These are phyloP conservation scores for Eublepharis macularius DNA, from an alignment of 2,113 vertebrate genomes.

Conservation along the genomic window DNA sequence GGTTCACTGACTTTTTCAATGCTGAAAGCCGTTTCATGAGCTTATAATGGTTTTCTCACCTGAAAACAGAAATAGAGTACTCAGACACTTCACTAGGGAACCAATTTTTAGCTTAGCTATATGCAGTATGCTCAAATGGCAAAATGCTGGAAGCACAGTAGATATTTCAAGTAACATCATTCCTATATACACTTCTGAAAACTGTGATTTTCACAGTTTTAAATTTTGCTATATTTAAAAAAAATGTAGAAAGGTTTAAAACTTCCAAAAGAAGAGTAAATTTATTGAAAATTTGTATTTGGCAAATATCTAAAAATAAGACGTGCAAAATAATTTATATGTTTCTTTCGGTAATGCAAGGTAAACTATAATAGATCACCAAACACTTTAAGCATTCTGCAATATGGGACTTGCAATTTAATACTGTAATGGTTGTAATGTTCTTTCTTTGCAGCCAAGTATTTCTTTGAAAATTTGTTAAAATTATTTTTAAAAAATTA, in stretches of 20 bases:
- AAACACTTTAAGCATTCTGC: neutral
- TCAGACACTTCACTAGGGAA: neutral
- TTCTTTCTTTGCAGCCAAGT: neutral
- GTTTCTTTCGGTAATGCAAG: neutral
- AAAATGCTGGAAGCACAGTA: neutral
- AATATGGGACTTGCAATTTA: neutral
- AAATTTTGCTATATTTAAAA: neutral
- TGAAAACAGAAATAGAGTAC: conserved; percentile 6
- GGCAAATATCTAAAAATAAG: too few species aligned
- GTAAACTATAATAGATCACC: neutral
- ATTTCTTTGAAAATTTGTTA: neutral
- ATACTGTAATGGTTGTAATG: too few species aligned
- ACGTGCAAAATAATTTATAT: neutral
- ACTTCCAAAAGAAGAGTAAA: neutral
- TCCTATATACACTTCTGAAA: neutral
- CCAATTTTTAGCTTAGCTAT: neutral
- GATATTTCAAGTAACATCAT: neutral
- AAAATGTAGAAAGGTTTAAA: neutral
- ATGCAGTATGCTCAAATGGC: neutral
- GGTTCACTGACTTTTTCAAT: neutral
- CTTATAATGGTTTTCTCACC: neutral
- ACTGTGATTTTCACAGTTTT: neutral
- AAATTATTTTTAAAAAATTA: neutral
- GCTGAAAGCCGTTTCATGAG: conserved; percentile 21
- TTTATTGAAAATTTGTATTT: neutral